Base-by-base conservation (phyloP, 2,113 vertebrate genomes). In the Thamnaconus septentrionalis region DNA sequence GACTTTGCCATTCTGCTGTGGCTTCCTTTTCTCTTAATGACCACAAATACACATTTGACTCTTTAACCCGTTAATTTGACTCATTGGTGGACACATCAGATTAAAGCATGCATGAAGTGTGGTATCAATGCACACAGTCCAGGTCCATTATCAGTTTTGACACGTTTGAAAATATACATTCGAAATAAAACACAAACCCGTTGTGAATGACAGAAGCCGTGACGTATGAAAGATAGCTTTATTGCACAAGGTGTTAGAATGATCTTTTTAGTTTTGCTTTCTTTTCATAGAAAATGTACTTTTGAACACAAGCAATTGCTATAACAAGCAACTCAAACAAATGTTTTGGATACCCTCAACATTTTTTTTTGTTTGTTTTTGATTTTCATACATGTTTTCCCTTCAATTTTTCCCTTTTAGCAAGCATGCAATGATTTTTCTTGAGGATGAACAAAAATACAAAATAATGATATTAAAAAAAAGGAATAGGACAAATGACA, bases 301-400 rank as follows among this genome's bases (percentile, higher is more conserved):
- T 90, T 92, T 95, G 94, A 96, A 98, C 95, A 94, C 95, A 96
- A 98, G 96, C 96, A 97, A 94, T 94, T 97, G 96, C 95, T 94
- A 93, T 95, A 93, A 81, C 92, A 95, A 97, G 95, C 94, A 96
- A 95, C 92, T 95, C 87, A 89, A 91, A 91, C 87, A 90, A 89
- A 91, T 88, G 87, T 92, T 89, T 87, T 82, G 88, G 90, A 91
- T 91, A 87, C 88, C 89, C 84, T 90, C 90, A 75, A 80, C 88
- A 82, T 85, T 87, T 90, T 80, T 76, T 75, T 83, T 90, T 78
- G 78, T 85, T 83, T 79, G 59, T 81, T 86, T 83, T 88, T 70
- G 68, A 82, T 89, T 88, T 90, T 90, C 85, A 85, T 83, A 87
- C 77, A 87, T 88, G 78, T 89, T 83, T 86, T 88, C 11, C 87